These are phyloP conservation scores for Prionace glauca DNA, from an alignment of 2,797 vertebrate species.

Conservation along the genomic window DNA sequence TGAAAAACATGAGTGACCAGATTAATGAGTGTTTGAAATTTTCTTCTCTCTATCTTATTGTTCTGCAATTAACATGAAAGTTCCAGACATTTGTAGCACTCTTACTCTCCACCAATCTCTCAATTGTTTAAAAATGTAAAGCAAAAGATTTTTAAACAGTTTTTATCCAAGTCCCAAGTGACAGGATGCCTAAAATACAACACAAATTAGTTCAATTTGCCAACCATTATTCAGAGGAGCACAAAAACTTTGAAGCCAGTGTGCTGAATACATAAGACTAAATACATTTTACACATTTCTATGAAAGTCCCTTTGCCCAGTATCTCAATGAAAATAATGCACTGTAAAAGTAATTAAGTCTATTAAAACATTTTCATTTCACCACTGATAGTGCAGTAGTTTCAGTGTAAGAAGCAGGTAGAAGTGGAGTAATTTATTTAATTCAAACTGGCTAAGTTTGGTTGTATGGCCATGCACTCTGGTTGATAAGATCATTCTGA, in stretches of 20 bases:
- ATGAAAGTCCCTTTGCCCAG: not conserved
- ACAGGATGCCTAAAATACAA: not conserved
- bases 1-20: not conserved
- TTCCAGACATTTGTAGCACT: not conserved
- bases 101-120: not conserved
- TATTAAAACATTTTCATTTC: not conserved
- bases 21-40: not conserved
- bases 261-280: not conserved
- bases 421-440: not conserved
- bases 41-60: not conserved
- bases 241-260: not conserved
- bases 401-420: not conserved
- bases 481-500: not conserved
- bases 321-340: not conserved
- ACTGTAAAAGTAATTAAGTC: not conserved
- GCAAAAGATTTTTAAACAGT: not conserved
- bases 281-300: not conserved
- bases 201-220: not conserved
- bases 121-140: not conserved
- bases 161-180: not conserved
- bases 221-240: not conserved
- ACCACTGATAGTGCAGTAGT: not conserved
- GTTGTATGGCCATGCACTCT: not conserved
- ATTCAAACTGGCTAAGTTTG: not conserved
- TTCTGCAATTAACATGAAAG: not conserved